Evolutionary conservation across 2,888 invertebrate species (phyloP), one percentile per base, ranked within the genome.

Genomic region (Pilophorus perplexus): DNA sequence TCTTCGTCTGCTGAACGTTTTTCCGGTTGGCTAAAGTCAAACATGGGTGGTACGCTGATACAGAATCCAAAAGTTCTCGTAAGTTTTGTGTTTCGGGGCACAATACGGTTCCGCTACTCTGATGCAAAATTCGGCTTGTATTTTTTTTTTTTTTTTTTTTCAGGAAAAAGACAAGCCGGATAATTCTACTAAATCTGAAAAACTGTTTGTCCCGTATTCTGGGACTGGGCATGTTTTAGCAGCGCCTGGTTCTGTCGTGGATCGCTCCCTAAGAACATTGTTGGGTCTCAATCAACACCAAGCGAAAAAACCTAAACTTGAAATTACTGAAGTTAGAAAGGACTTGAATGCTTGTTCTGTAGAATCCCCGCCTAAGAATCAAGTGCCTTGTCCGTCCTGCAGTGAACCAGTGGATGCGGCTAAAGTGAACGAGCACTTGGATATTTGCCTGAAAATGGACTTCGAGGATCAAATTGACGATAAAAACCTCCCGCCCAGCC

Each of bases 1-100:
- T n/a, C 18, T 3, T 5, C 37, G 20, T 5, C 40, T 12, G 23
- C 44, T 59, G 66, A 46, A 70, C 46, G 16, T 27, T 75, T 74
- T 40, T 65, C 69, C 48, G 42, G 76, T 20, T 77, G 77, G 23
- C 76, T 77, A 67, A 75, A 71, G 25, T 68, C 68, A 8, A 70
- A 68, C 55, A 66, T 59, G 33, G 52, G 68, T 4, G 68, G 67
- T 8, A 66, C 69, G 4, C 27, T 68, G 12, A 25, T 67, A 28
- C 18, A 64, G 28, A 69, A 69, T 27, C 66, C 68, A 2, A 68
- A 52, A 44, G 52, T 37, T 22, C 37, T 8, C 33, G 57, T 59
- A 44, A 52, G 10, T 20, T 18, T 48, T 6, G 5, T 23, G 8
- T 12, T n/a, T n/a, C n/a, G n/a, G n/a, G n/a, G 23, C 10, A 22